A percentile compares a stretch with the other conserved stretches of the same genome.
These are phyloP conservation scores for Drosophila gaucha DNA, from an alignment of 2,888 invertebrate species.

Conservation along the genomic window DNA sequence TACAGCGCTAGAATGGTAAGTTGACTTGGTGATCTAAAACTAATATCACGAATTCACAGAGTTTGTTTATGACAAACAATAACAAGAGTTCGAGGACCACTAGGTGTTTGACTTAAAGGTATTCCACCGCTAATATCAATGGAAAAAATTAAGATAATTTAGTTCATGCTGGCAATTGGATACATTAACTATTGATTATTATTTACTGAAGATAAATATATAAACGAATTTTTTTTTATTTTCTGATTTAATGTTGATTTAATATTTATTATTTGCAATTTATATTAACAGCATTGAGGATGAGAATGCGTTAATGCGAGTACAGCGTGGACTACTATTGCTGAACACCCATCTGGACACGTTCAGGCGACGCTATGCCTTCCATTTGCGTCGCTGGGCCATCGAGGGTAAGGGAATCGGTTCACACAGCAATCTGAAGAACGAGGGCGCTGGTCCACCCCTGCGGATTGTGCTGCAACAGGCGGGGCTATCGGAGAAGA, in stretches of 20 bases:
- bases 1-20: constrained; percentile 87
- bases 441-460: constrained; percentile 87
- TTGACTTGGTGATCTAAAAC: not conserved
- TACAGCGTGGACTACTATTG: constrained; percentile 94
- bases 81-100: too few species aligned
- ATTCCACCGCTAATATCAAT: too few species aligned
- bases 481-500: constrained; percentile 94
- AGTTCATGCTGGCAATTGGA: too few species aligned
- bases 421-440: constrained; percentile 87
- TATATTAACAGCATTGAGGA: constrained; percentile 78
- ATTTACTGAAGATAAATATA: too few species aligned
- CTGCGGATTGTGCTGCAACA: constrained; percentile 94
- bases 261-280: not conserved
- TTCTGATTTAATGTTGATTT: too few species aligned
- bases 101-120: too few species aligned
- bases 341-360: constrained; percentile 97
- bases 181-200: too few species aligned
- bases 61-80: not conserved
- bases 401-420: constrained; percentile 92
- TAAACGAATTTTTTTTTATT: too few species aligned
- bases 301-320: constrained; percentile 93
- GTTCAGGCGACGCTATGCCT: constrained; percentile 94
- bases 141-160: too few species aligned
- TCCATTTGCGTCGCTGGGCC: constrained; percentile 95
- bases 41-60: not conserved